These are phyloP conservation scores for Papilio polytes DNA, from an alignment of 1,140 invertebrate genomes.

Conservation along the genomic window DNA sequence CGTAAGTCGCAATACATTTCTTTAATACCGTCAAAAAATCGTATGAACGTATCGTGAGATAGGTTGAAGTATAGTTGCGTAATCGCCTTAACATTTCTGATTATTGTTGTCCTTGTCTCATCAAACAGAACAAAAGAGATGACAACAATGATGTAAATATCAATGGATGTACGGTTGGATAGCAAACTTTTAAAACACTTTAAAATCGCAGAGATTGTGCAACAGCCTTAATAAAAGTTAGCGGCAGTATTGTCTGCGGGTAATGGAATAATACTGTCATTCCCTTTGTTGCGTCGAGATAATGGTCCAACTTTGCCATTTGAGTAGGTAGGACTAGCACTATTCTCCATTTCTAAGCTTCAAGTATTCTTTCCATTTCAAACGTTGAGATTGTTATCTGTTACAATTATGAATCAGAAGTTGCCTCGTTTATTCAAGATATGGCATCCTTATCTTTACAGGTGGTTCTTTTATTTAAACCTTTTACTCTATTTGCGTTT, in stretches of 20 bases:
- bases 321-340: conserved; percentile 38
- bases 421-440: conserved; percentile 26
- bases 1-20: too few species aligned
- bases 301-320: conserved; percentile 40
- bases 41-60: too few species aligned
- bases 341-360: conserved; percentile 40
- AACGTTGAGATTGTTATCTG: conserved; percentile 33
- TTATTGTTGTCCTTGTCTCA: too few species aligned
- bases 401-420: conserved; percentile 40
- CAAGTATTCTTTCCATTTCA: conserved; percentile 35
- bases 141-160: too few species aligned
- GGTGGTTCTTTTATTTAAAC: conserved; percentile 4
- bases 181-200: conserved; percentile 22
- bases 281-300: conserved; percentile 41
- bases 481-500: neutral
- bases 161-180: neutral
- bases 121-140: too few species aligned
- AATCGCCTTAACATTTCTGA: too few species aligned
- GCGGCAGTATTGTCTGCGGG: conserved; percentile 36
- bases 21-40: too few species aligned
- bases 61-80: too few species aligned
- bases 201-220: conserved; percentile 29
- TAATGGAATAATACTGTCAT: conserved; percentile 42
- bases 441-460: neutral
- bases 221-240: conserved; percentile 39